Conservation (phyloP, 2,113 vertebrate species). For the Mustelus asterias region DNA sequence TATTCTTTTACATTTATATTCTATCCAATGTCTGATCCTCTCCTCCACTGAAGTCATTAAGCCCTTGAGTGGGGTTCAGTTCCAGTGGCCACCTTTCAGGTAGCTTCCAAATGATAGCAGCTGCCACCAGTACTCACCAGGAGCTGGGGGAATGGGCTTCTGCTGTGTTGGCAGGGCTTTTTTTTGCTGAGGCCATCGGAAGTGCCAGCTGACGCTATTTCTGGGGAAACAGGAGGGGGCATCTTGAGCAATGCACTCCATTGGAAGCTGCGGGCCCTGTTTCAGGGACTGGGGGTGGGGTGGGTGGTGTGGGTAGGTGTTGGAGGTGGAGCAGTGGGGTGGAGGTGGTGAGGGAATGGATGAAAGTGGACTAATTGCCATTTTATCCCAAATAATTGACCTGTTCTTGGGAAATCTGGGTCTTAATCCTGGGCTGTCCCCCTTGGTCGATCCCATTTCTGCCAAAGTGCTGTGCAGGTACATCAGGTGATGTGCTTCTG, state of each 20-base stretch:
- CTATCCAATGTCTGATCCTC: not conserved
- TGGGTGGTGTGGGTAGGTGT: too few species aligned
- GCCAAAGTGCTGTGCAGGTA: too few species aligned
- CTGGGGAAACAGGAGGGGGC: not conserved
- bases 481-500: too few species aligned
- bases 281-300: too few species aligned
- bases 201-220: not conserved
- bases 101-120: not conserved
- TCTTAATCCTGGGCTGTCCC: too few species aligned
- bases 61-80: too few species aligned
- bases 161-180: not conserved
- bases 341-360: too few species aligned
- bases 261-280: not conserved
- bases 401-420: too few species aligned
- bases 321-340: too few species aligned
- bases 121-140: not conserved
- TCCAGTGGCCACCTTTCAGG: not conserved
- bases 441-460: too few species aligned
- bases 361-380: too few species aligned
- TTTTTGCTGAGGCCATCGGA: not conserved
- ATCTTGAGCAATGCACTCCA: not conserved
- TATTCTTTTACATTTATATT: not conserved
- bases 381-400: too few species aligned
- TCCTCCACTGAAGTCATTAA: not conserved
- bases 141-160: not conserved